Conservation (phyloP, 2,797 vertebrate species). For the Kryptolebias ocellatus region DNA sequence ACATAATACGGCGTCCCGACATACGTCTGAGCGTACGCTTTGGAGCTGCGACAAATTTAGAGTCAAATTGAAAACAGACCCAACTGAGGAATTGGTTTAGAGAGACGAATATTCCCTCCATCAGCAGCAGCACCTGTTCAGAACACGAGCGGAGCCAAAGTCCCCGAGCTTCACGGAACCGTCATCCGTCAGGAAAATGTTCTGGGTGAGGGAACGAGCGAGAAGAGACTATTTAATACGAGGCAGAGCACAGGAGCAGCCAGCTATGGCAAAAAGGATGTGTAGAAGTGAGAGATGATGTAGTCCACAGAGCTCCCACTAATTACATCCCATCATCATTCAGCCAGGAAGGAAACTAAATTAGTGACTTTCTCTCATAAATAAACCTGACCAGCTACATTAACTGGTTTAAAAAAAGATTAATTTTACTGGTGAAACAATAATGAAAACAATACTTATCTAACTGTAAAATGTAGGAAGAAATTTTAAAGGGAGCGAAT, state of each 20-base stretch:
- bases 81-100: neutral
- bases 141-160: slow-evolving; percentile 91
- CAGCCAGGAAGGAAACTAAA: slow-evolving; percentile 26
- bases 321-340: slow-evolving; percentile 39
- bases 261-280: slow-evolving; percentile 10
- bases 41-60: slow-evolving; percentile 75
- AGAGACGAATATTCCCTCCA: neutral
- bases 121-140: slow-evolving; percentile 86
- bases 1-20: slow-evolving; percentile 96
- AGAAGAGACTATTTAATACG: slow-evolving; percentile 29
- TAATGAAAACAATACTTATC: neutral
- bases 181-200: slow-evolving; percentile 89
- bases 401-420: neutral
- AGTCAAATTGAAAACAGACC: neutral
- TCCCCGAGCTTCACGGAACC: slow-evolving; percentile 91
- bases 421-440: neutral
- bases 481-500: too few relatives aligned
- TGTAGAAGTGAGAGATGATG: slow-evolving; percentile 29
- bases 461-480: too few relatives aligned
- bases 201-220: slow-evolving; percentile 80
- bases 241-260: slow-evolving; percentile 30
- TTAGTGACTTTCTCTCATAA: slow-evolving; percentile 2
- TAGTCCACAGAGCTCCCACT: slow-evolving; percentile 19
- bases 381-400: neutral
- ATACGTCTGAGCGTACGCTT: slow-evolving; percentile 86